Conservation (phyloP, 1,140 invertebrate species). For the Neocloeon triangulifer region DNA sequence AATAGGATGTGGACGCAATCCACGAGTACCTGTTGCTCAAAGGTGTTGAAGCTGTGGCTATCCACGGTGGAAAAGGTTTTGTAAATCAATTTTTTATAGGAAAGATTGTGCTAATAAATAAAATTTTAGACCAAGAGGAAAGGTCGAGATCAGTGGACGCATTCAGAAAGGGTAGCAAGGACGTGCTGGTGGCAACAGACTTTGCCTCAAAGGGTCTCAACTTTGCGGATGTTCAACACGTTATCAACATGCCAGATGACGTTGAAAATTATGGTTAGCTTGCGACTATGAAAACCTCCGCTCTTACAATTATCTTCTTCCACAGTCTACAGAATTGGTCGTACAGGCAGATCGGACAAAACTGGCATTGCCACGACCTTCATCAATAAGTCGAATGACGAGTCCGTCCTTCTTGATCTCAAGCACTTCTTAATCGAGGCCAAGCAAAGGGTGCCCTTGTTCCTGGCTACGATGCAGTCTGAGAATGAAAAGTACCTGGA, state of each 20-base stretch:
- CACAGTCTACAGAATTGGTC: slow-evolving; percentile 89
- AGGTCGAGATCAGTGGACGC: slow-evolving; percentile 83
- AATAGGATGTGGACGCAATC: slow-evolving; percentile 97
- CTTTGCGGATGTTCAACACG: slow-evolving; percentile 94
- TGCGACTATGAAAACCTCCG: no score
- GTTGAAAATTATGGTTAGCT: slow-evolving; percentile 97
- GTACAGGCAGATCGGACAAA: slow-evolving; percentile 81
- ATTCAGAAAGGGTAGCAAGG: slow-evolving; percentile 73
- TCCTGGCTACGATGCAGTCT: slow-evolving; percentile 75
- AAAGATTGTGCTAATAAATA: no score
- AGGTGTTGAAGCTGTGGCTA: slow-evolving; percentile 90
- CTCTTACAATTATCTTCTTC: no score
- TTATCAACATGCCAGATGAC: slow-evolving; percentile 99
- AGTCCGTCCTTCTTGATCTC: slow-evolving; percentile 83
- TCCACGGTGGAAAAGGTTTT: slow-evolving; percentile 96
- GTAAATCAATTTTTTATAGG: no score
- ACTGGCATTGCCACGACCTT: slow-evolving; percentile 91
- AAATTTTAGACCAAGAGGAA: slow-evolving; percentile 98
- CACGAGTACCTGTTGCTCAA: slow-evolving; percentile 93
- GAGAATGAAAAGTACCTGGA: slow-evolving; percentile 77
- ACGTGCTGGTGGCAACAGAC: slow-evolving; percentile 90
- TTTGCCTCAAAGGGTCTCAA: slow-evolving; percentile 97
- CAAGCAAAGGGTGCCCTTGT: slow-evolving; percentile 87
- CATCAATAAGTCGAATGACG: slow-evolving; percentile 85
- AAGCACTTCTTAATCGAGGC: slow-evolving; percentile 94